phyloP scores from a whole-genome alignment of 2,113 vertebrate species.

The Melanocharis versteri region DNA sequence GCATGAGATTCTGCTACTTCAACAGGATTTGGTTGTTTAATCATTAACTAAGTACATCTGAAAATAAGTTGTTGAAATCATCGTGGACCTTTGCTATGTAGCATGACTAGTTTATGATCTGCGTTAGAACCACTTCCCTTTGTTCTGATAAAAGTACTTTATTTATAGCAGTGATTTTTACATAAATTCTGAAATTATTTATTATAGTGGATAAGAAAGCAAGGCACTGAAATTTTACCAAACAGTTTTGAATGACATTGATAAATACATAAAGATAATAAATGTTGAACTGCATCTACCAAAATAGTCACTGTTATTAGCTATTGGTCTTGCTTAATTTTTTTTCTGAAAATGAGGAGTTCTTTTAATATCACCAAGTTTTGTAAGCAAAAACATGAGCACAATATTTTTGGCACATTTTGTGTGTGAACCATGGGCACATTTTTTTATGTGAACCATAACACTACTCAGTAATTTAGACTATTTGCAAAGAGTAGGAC shows the following conservation, averaged over 20 bases:
- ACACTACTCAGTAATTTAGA: conserved; percentile 45
- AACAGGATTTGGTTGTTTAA: background rate
- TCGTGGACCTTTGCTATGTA: background rate
- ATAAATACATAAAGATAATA: background rate
- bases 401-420: no score
- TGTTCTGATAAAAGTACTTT: conserved; percentile 26
- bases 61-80: conserved; percentile 33
- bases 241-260: background rate
- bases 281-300: background rate
- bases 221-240: background rate
- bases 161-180: conserved; percentile 33
- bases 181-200: conserved; percentile 45
- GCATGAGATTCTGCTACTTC: background rate
- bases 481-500: conserved; percentile 55
- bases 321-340: background rate
- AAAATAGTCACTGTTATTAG: conserved; percentile 22
- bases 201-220: background rate
- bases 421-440: no score
- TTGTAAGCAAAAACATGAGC: background rate
- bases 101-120: background rate
- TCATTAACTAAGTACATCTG: background rate
- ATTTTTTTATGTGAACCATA: background rate
- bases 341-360: background rate
- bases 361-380: background rate
- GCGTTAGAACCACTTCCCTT: background rate